These are phyloP conservation scores for Columba janthina DNA, from an alignment of 2,113 vertebrate genomes.

Conservation along the genomic window DNA sequence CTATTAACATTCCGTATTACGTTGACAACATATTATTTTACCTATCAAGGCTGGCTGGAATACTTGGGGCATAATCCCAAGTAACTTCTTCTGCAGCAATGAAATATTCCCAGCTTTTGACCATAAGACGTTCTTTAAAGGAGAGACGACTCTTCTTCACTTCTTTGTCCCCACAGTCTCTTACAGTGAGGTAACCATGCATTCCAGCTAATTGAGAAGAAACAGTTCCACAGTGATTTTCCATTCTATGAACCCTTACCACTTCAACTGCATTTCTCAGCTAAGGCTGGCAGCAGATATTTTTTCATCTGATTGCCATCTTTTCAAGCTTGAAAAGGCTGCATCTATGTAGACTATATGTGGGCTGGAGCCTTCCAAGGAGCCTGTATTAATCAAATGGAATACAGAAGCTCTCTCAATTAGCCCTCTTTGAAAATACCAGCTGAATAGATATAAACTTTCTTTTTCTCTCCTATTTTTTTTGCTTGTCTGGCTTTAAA, in stretches of 20 bases:
- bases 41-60: conserved; percentile 80
- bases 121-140: conserved; percentile 68
- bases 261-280: not conserved
- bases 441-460: not conserved
- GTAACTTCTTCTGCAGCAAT: conserved; percentile 91
- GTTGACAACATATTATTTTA: conserved; percentile 53
- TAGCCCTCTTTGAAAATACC: not conserved
- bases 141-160: conserved; percentile 71
- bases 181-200: conserved; percentile 82
- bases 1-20: not conserved
- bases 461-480: not conserved
- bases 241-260: not conserved
- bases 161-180: conserved; percentile 74
- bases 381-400: not conserved
- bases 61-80: conserved; percentile 89
- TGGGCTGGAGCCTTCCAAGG: not conserved
- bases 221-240: not conserved
- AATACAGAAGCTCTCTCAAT: not conserved
- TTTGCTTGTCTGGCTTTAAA: not conserved
- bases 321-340: not conserved
- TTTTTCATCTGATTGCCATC: not conserved
- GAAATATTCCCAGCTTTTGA: conserved; percentile 87
- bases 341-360: not conserved
- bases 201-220: conserved; percentile 79
- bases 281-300: not conserved